Evolutionary conservation across 2,888 invertebrate genomes (phyloP), one percentile per base, ranked within the genome.

Genomic region (Desoria tigrina): DNA sequence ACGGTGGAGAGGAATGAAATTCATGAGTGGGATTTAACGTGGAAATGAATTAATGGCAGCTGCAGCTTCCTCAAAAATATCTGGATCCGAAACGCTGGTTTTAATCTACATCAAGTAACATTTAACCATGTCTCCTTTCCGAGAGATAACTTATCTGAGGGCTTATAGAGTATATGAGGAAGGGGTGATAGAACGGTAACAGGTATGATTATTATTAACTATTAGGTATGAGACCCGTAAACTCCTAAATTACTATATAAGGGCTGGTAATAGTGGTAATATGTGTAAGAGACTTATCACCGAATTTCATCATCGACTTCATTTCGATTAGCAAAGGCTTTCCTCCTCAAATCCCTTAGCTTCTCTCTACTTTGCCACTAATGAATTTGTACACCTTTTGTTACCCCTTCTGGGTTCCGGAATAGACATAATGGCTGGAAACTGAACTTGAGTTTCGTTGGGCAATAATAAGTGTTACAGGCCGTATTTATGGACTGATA

Each of bases 41-140:
- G 45, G 45, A 45, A 45, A 45, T 45, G 21, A 45, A 45, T 45
- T 6, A 45, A 45, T 45, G 45, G 45, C 45, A 45, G 45, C 45
- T 45, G 45, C 7, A 18, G n/a, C 6, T 21, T 18, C 9, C n/a
- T 45, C 45, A 18, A 4, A 16, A 16, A 45, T 6, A 9, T 45
- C 32, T 7, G 6, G 32, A 32, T 32, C 11, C 32, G 32, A n/a
- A n/a, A n/a, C n/a, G n/a, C n/a, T n/a, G n/a, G n/a, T 11, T 39
- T 39, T 45, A 45, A 45, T 45, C 45, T 45, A 45, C 45, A 45
- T 45, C 45, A 45, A n/a, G 45, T 45, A 45, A 45, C 45, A 45
- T 45, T 45, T 45, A 45, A 45, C 45, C 45, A 21, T 45, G 45
- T 45, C 45, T 45, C 45, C 45, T 32, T n/a, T 45, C 45, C 45